Evolutionary conservation across 2,113 vertebrate genomes (phyloP).

Genomic region (Lepisosteus osseus): DNA sequence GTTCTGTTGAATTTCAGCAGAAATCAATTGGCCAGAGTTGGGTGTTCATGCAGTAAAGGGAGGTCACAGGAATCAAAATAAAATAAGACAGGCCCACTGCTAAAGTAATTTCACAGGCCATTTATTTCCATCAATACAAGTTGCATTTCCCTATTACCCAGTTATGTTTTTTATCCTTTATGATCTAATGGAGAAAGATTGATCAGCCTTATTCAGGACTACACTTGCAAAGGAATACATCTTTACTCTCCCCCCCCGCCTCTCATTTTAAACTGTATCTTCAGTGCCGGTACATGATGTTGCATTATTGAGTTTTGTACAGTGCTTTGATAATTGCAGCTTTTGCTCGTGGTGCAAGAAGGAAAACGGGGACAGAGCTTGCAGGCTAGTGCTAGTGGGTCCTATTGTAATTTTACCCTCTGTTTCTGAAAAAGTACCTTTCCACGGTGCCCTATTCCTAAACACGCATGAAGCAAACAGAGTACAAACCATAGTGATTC

Average conservation of each 20-base stretch:
- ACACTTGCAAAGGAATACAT: not conserved
- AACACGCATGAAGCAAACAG: slow-evolving; percentile 1
- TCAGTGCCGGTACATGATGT: not conserved
- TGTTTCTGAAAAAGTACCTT: slow-evolving; percentile 6
- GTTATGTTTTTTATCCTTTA: not conserved
- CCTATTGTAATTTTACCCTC: not conserved
- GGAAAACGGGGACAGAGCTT: not conserved
- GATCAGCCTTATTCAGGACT: not conserved
- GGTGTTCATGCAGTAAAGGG: too few species aligned
- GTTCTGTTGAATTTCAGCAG: too few species aligned
- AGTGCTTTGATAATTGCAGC: slow-evolving; percentile 9
- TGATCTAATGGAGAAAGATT: too few species aligned
- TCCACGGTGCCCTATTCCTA: slow-evolving; percentile 3
- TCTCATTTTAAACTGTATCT: not conserved
- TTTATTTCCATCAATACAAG: slow-evolving; percentile 34
- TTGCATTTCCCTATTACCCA: not conserved
- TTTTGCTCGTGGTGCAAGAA: not conserved
- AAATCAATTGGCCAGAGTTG: too few species aligned
- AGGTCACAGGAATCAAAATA: too few species aligned
- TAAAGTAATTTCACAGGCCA: slow-evolving; percentile 21
- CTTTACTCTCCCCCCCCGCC: not conserved
- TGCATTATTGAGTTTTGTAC: slow-evolving; percentile 13
- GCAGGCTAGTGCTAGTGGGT: not conserved
- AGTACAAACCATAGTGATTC: not conserved
- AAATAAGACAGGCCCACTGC: too few species aligned